Conservation (phyloP, 2,888 invertebrate species). For the Aleiodes leptofemur region DNA sequence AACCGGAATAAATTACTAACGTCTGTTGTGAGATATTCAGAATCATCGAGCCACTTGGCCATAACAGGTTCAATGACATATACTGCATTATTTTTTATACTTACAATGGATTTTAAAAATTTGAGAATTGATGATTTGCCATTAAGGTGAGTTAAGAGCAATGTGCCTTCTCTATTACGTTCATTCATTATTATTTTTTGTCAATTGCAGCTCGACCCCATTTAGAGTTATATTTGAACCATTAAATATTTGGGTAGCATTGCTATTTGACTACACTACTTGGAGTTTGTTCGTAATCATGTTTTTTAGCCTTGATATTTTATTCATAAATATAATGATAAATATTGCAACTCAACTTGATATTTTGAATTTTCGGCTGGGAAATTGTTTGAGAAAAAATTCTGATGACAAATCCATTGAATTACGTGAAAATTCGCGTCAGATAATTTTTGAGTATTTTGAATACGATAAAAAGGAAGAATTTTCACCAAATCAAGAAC, state of each 20-base stretch:
- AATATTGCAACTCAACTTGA: conserved; percentile 5
- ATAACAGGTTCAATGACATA: background rate
- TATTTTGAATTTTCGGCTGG: conserved; percentile 8
- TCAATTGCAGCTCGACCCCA: too few species aligned
- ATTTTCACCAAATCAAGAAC: conserved; percentile 3
- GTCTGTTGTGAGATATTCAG: background rate
- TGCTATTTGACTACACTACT: background rate
- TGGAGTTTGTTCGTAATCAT: background rate
- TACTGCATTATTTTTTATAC: background rate
- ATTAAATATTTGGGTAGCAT: conserved; percentile 10
- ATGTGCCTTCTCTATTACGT: too few species aligned
- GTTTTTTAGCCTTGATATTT: background rate
- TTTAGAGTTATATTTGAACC: too few species aligned
- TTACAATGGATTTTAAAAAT: background rate
- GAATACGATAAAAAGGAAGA: background rate
- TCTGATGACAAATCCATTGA: background rate
- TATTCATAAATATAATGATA: conserved; percentile 3
- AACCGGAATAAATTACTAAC: background rate
- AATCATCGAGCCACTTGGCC: background rate
- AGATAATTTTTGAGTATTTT: conserved; percentile 1
- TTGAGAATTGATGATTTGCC: background rate
- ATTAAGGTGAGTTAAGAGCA: background rate
- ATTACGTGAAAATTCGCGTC: background rate
- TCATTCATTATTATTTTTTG: too few species aligned
- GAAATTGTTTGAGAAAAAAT: background rate